Conservation (phyloP, 2,113 vertebrate species). For the Albula glossodonta region DNA sequence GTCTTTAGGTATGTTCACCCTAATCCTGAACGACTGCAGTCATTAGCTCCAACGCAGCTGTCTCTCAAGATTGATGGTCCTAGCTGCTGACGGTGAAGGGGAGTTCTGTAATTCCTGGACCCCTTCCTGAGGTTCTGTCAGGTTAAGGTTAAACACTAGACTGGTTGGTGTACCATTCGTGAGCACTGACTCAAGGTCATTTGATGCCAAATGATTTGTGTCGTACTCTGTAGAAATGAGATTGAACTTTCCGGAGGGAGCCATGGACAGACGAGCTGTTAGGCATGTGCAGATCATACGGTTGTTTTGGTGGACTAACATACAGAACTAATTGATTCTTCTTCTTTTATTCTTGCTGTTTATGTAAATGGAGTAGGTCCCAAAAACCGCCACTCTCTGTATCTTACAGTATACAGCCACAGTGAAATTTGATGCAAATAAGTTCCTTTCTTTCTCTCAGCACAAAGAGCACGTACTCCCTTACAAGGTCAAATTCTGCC, state of each 20-base stretch:
- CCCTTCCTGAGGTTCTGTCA: neutral
- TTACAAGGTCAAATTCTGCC: conserved; percentile 3
- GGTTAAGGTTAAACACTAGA: neutral
- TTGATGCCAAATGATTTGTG: too few relatives aligned
- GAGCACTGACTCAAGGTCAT: neutral
- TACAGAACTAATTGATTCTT: neutral
- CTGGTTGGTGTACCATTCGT: neutral
- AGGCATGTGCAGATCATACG: neutral
- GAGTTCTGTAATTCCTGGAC: neutral
- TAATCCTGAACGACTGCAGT: too few relatives aligned
- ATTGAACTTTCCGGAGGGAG: too few relatives aligned
- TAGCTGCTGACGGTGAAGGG: neutral
- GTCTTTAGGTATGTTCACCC: neutral
- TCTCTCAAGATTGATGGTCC: neutral
- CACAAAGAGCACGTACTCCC: neutral
- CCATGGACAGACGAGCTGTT: too few relatives aligned
- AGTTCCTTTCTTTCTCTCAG: neutral
- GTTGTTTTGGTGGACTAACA: neutral
- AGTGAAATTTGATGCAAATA: neutral
- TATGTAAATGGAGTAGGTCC: neutral
- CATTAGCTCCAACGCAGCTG: too few relatives aligned
- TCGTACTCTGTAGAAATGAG: too few relatives aligned
- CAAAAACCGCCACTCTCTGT: neutral
- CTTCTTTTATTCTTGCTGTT: neutral
- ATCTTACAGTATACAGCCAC: neutral